These are phyloP conservation scores for Rallus crepitans DNA, from an alignment of 2,797 vertebrate species.

Conservation along the genomic window DNA sequence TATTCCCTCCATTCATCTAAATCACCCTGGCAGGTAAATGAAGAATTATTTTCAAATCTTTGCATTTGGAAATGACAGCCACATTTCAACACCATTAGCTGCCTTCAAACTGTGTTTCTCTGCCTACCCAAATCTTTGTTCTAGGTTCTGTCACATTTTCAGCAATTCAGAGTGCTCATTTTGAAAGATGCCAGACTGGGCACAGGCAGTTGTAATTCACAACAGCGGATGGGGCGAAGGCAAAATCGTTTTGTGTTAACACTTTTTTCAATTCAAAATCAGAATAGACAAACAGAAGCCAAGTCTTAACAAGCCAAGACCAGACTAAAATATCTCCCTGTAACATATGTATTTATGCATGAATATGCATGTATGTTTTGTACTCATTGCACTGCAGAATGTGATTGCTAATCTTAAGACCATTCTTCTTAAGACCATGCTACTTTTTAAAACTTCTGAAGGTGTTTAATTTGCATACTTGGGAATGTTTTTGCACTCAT, in stretches of 20 bases:
- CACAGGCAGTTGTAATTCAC: not conserved
- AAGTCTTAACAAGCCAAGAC: not conserved
- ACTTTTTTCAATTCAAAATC: not conserved
- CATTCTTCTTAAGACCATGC: not conserved
- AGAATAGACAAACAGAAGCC: not conserved
- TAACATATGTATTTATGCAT: not conserved
- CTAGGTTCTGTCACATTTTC: not conserved
- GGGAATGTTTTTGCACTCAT: not conserved
- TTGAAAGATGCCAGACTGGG: not conserved
- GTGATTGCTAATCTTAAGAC: not conserved
- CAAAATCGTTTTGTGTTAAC: not conserved
- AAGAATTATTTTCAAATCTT: conserved; percentile 40
- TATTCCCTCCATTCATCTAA: not conserved
- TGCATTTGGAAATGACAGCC: conserved; percentile 2
- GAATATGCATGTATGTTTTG: not conserved
- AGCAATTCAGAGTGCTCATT: not conserved
- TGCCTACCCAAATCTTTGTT: not conserved
- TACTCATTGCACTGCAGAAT: not conserved
- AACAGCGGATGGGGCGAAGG: not conserved
- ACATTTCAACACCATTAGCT: conserved; percentile 8
- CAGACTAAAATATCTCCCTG: not conserved
- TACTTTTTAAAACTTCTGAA: not conserved
- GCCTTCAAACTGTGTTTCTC: not conserved
- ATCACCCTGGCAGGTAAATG: not conserved
- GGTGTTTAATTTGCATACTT: not conserved